Evolutionary conservation across 2,797 vertebrate species (phyloP).

Genomic region (Sus cebifrons): DNA sequence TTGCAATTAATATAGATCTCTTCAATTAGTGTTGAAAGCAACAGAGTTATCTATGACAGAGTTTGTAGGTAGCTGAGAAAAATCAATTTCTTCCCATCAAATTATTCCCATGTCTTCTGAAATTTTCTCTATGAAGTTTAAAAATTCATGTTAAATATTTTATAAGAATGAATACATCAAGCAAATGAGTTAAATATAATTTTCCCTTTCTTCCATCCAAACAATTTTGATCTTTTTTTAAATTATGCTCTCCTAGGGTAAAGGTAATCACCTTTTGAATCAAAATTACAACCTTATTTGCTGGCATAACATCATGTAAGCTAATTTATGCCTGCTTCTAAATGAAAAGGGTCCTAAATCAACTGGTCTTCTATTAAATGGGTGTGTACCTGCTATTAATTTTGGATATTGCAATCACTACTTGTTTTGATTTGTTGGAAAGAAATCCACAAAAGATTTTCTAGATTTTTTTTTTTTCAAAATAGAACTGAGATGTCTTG

Average conservation of each 20-base stretch:
- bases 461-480: neutral
- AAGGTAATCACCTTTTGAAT: conserved; percentile 41
- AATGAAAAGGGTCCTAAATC: conserved; percentile 41
- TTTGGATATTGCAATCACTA: conserved; percentile 29
- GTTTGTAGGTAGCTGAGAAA: conserved; percentile 49
- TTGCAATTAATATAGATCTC: conserved; percentile 59
- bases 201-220: neutral
- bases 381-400: conserved; percentile 25
- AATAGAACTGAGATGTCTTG: neutral
- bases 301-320: neutral
- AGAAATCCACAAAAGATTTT: neutral
- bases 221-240: conserved; percentile 30
- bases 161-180: neutral
- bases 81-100: conserved; percentile 23
- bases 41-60: conserved; percentile 54
- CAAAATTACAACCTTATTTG: neutral
- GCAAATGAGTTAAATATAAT: neutral
- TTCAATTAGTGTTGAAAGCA: conserved; percentile 59
- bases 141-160: conserved; percentile 57
- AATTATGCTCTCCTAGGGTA: neutral
- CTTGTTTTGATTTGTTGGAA: neutral
- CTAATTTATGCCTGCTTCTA: conserved; percentile 50
- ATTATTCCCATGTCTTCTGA: neutral
- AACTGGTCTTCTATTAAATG: conserved; percentile 34
- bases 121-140: conserved; percentile 52